phyloP scores from a whole-genome alignment of 2,888 invertebrate species.

The Pomacea canaliculata region DNA sequence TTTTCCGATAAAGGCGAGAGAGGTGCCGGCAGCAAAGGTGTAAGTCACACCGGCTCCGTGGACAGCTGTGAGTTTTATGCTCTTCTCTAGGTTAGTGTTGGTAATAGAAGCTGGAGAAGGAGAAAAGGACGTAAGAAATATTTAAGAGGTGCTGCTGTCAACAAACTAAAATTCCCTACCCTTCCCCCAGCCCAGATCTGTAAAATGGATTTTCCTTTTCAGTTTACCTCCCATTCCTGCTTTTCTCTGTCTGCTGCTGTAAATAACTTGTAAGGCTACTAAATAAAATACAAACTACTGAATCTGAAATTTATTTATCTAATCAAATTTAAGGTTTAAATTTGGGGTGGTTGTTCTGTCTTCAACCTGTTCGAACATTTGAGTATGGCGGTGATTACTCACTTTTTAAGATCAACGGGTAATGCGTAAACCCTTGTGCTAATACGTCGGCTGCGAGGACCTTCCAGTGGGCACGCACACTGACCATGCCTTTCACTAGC shows the following conservation, averaged over 20 bases:
- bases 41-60: conserved; percentile 40
- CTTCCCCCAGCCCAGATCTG: no score
- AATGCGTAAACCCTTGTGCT: conserved; percentile 37
- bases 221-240: background rate
- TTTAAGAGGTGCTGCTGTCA: background rate
- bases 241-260: no score
- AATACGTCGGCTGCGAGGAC: conserved; percentile 41
- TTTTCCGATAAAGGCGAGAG: conserved; percentile 23
- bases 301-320: no score
- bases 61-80: conserved; percentile 36
- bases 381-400: background rate
- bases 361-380: no score
- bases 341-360: no score
- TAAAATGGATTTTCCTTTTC: background rate
- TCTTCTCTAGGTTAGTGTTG: conserved; percentile 42
- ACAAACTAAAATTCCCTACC: no score
- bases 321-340: no score
- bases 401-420: conserved; percentile 46
- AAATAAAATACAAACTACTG: no score
- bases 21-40: conserved; percentile 35
- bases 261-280: no score
- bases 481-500: conserved; percentile 38
- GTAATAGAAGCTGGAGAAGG: conserved; percentile 40
- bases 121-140: background rate
- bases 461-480: conserved; percentile 15